Evolutionary conservation across 37 sponge, comb jelly and placozoan species (phyloP), one percentile per base, ranked within the genome.

Genomic region (Bolinopsis microptera): DNA sequence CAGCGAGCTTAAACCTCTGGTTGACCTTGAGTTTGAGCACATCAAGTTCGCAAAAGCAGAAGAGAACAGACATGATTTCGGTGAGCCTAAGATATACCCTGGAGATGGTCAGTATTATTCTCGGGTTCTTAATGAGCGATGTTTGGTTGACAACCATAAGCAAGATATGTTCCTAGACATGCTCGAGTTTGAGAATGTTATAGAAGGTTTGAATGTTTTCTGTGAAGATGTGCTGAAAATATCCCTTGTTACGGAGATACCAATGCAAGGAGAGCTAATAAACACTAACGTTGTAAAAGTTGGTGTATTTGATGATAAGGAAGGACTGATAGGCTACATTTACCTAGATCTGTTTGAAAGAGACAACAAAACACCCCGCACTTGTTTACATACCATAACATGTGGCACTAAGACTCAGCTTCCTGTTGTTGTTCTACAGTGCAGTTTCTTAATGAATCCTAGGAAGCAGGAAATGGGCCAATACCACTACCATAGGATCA

Each of bases 361-460:
- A 32, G 26, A n/a, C 0, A 70, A 69, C 26, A 96, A 98, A 76
- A 33, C 28, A 0, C 93, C 72, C 2, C 72, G 93, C 18, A 95
- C 97, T 27, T 95, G 98, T 69, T 97, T 97, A 35, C 95, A 95
- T 48, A 96, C 95, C 21, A 95, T 98, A 18, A 96, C 93, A 35
- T 96, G 97, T 34, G 96, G 97, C 0, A 75, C 95, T 0, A 72
- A 93, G 24, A 32, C 74, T 39, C 97, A 98, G 94, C n/a, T 94
- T 0, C 98, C 98, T 24, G 94, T 96, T 0, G 95, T 95, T n/a
- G 94, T 95, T 5, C 94, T 98, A 13, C 93, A 83, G 32, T 96
- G 95, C 61, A 95, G 92, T 77, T 76, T 96, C 67, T 70, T 70
- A 24, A 70, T 67, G 18, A 93, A 69, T 21, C 0, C 21, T 21